Evolutionary conservation across 64 coral and sea anemone species (phyloP), one percentile per base, ranked within the genome.

Genomic region (Cladopsammia gracilis): DNA sequence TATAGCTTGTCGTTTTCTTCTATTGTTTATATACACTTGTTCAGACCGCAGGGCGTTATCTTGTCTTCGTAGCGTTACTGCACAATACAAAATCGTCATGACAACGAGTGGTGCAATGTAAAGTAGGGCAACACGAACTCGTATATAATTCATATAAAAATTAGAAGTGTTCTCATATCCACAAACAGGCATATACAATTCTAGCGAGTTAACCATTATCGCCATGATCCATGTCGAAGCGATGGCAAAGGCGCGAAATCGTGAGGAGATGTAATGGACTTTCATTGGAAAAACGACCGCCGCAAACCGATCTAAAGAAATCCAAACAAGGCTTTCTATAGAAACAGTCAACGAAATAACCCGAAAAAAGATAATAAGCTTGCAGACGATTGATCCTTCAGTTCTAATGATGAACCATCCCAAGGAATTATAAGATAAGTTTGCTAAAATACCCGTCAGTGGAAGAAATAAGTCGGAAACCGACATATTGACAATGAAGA

Each of bases 401-500:
- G 18, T 22, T 10, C 93, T 87, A 23, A 7, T 5, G 7, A 95
- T 34, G 0, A 14, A 62, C 87, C 70, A 89, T 19, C 7, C 23
- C 3, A 3, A 6, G 0, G 54, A 34, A 20, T 4, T 44, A 7
- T 47, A 48, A 18, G 58, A 64, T 11, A 58, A 23, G 2, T 85
- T 16, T 20, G 62, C 7, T 45, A 85, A 42, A 14, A 85, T 66
- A 20, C 8, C 48, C 0, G 59, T 25, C 1, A 75, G n/a, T 16
- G 77, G 58, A 58, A 24, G 42, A 13, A 90, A 5, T 0, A 95
- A 52, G 56, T 95, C 93, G 7, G 86, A 89, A 24, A 73, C 8
- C 1, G 93, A 77, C 78, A 89, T 85, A 52, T 85, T 95, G 3
- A 73, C 87, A 7, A 95, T 90, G 47, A 93, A 66, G 46, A 50